Percentiles rank a stretch among this genome's conserved stretches.
Conservation (phyloP, 2,113 vertebrate genomes). For the Cnemophilus loriae region DNA sequence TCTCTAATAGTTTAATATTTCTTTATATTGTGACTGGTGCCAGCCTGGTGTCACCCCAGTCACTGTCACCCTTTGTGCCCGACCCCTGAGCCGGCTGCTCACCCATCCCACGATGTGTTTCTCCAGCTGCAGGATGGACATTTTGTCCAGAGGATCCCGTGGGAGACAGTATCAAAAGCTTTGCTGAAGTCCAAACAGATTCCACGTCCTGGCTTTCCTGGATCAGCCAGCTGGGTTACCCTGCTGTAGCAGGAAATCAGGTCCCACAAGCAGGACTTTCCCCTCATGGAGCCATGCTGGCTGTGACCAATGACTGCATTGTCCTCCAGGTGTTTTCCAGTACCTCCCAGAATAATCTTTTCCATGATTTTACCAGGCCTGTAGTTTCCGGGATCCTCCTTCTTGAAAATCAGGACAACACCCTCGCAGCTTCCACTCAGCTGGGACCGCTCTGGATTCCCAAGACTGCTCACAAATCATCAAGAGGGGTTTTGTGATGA, state of each 20-base stretch:
- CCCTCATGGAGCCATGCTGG: background rate
- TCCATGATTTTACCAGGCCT: background rate
- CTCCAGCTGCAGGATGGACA: background rate
- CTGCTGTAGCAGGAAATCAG: background rate
- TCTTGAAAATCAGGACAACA: background rate
- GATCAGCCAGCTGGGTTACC: background rate
- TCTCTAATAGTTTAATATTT: background rate
- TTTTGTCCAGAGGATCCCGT: background rate
- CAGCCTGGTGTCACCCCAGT: background rate
- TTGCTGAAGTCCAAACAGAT: background rate
- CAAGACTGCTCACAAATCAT: background rate
- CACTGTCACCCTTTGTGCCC: background rate
- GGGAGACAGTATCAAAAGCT: background rate
- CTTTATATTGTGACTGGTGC: rapidly evolving
- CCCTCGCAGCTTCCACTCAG: background rate
- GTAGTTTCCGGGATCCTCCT: background rate
- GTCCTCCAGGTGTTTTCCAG: background rate
- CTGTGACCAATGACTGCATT: background rate
- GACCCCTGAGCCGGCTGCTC: background rate
- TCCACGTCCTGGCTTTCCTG: background rate
- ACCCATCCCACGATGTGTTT: background rate
- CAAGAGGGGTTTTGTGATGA: background rate
- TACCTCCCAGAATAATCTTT: background rate
- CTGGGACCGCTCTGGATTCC: background rate
- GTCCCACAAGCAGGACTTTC: background rate